Evolutionary conservation across 2,888 invertebrate genomes (phyloP), one percentile per base, ranked within the genome.

Genomic region (Ephialtes manifestator): DNA sequence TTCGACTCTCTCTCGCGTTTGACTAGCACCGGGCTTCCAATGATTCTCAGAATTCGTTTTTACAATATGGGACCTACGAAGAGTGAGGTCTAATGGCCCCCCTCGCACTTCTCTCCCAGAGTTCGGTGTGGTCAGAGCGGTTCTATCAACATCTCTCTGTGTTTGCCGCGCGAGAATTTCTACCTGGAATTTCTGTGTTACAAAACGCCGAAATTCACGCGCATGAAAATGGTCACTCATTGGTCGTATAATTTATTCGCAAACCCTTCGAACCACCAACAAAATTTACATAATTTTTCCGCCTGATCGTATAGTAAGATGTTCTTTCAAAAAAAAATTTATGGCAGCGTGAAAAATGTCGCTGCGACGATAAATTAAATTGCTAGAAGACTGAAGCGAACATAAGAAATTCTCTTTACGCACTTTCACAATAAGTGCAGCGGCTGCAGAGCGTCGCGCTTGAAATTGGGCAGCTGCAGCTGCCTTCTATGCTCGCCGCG

Each of bases 391-490:
- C 39, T 20, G 28, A 8, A 71, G 68, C 51, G 39, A 77, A 77
- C 35, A 35, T 39, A 67, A 35, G 70, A 63, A 71, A 79, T 75
- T 31, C 53, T 71, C 31, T 20, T 60, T 28, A 39, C 63, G 65
- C 48, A 76, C 76, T 76, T 76, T 76, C 65, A 70, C 71, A 77
- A 82, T 76, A 71, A 48, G 76, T 71, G 51, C 39, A 48, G 70
- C 51, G 65, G 65, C 70, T 70, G 53, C 15, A 18, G 39, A 11
- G 18, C 20, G 0, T 11, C 39, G 65, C 11, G 18, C 39, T 35
- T 39, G 11, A 43, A 65, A 65, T 65, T 65, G 39, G 39, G 18
- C 65, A 65, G 65, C 28, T 28, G 55, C 55, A 55, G 55, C 60
- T 63, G 60, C n/a, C 18, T 31, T 24, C 18, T 63, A n/a, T 35